Conservation (phyloP, 2,797 vertebrate species). For the Pangasius sanitwongsei region DNA sequence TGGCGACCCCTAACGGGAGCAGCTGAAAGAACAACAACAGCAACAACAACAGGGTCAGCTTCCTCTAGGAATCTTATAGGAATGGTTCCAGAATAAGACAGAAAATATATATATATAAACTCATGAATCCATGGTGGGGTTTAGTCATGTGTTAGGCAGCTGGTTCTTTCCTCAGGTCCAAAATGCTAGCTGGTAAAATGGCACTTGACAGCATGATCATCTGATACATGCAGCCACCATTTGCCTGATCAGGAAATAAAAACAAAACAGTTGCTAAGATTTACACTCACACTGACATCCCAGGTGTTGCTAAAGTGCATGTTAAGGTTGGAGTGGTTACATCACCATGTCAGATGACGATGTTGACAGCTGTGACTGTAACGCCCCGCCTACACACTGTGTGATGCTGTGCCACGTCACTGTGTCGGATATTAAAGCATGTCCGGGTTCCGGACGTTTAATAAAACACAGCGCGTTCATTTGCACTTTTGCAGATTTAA, state of each 20-base stretch:
- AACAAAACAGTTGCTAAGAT: not conserved
- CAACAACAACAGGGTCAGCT: no score
- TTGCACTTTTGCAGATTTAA: not conserved
- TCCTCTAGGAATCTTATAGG: no score
- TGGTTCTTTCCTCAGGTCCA: no score
- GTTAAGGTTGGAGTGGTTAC: not conserved
- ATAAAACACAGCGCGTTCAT: not conserved
- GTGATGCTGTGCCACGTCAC: conserved; percentile 48
- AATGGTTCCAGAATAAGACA: no score
- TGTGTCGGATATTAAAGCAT: conserved; percentile 23
- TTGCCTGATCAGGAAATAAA: not conserved
- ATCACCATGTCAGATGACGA: conserved; percentile 38
- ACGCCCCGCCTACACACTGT: conserved; percentile 25
- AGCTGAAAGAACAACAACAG: no score
- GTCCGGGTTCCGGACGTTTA: not conserved
- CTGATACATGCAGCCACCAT: not conserved
- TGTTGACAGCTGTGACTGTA: conserved; percentile 41
- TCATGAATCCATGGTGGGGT: no score
- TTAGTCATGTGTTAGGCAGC: not conserved
- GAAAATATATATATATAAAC: no score
- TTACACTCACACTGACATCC: not conserved
- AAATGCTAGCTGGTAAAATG: not conserved
- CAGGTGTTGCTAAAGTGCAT: not conserved
- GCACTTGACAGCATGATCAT: not conserved
- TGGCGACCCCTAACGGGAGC: no score